phyloP scores from a whole-genome alignment of 2,888 invertebrate genomes.

The Synergus umbraculus region DNA sequence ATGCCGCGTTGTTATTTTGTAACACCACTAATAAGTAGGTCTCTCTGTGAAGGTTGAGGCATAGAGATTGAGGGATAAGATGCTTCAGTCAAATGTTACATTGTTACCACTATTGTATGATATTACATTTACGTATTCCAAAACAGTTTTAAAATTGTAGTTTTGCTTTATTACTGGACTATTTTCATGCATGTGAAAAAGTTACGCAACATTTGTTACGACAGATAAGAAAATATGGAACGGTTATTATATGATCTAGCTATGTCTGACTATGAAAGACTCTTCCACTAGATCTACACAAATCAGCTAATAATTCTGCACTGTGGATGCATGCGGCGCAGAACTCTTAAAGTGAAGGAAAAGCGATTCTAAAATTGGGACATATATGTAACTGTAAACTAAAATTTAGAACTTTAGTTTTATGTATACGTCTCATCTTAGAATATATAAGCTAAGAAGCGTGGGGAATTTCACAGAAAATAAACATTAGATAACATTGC shows the following conservation, averaged over 20 bases:
- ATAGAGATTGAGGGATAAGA: too few relatives aligned
- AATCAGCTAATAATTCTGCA: constrained; percentile 1
- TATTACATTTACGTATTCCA: too few relatives aligned
- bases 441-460: not conserved
- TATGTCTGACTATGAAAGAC: not conserved
- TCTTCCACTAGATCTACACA: not conserved
- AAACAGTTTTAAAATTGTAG: too few relatives aligned
- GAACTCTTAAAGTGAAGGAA: not conserved
- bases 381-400: constrained; percentile 54
- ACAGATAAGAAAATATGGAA: not conserved
- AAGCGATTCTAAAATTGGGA: constrained; percentile 47
- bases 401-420: constrained; percentile 54
- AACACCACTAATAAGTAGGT: not conserved
- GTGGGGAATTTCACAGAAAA: constrained; percentile 53
- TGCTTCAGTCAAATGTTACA: too few relatives aligned
- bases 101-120: too few relatives aligned
- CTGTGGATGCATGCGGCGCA: not conserved
- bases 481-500: constrained; percentile 59
- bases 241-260: not conserved
- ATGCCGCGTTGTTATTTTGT: not conserved
- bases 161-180: too few relatives aligned
- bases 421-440: constrained; percentile 30
- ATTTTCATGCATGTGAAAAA: too few relatives aligned
- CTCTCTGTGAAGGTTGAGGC: not conserved
- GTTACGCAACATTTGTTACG: too few relatives aligned